Evolutionary conservation across 2,113 vertebrate species (phyloP).

Genomic region (Myocastor coypus): DNA sequence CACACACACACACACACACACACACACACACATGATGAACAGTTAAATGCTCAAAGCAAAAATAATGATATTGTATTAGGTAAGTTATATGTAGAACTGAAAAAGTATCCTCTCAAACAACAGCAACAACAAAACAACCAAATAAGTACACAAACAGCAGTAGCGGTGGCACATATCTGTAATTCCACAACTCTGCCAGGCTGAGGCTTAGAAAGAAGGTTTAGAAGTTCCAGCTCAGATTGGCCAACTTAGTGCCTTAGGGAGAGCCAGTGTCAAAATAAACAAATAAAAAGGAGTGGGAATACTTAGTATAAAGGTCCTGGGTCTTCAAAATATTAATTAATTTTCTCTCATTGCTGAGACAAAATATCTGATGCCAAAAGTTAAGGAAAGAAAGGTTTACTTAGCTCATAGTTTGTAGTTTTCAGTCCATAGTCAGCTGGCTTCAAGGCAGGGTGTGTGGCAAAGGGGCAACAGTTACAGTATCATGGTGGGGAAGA

Average conservation of each 20-base stretch:
- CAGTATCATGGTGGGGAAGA: background rate
- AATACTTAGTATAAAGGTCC: background rate
- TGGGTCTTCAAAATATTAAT: background rate
- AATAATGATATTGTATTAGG: background rate
- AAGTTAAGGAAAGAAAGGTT: background rate
- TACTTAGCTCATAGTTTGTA: background rate
- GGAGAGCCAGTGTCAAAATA: background rate
- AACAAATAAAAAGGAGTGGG: background rate
- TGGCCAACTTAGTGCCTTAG: background rate
- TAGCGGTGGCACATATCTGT: background rate
- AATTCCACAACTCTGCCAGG: background rate
- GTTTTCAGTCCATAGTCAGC: background rate
- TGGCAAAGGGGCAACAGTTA: background rate
- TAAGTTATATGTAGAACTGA: background rate
- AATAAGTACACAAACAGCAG: too few species aligned
- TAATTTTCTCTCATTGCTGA: background rate
- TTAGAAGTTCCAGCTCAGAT: background rate
- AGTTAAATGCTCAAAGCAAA: conserved; percentile 23
- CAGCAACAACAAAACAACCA: too few species aligned
- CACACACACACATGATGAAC: background rate
- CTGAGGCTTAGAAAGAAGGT: background rate
- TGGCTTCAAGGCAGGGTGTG: background rate
- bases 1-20: background rate
- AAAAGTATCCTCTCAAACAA: background rate
- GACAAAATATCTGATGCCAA: background rate